These are phyloP conservation scores for Yponomeuta sedellus DNA, from an alignment of 2,888 invertebrate genomes.

Conservation along the genomic window DNA sequence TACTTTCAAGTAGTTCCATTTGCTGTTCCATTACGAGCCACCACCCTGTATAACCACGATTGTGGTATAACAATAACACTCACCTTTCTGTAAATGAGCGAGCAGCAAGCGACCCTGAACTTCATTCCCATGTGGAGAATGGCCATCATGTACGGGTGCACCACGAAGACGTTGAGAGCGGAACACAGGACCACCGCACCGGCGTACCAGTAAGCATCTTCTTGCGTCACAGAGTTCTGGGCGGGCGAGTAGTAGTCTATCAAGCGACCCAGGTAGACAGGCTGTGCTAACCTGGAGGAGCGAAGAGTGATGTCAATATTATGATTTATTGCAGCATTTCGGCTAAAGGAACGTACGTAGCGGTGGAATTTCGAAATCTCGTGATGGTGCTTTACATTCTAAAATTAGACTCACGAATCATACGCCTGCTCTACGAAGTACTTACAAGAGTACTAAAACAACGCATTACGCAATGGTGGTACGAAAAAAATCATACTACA, in stretches of 20 bases:
- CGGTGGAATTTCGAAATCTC: too few species aligned
- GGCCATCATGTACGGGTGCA: slow-evolving; percentile 93
- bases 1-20: too few species aligned
- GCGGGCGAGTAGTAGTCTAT: slow-evolving; percentile 76
- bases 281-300: slow-evolving; percentile 76
- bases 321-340: too few species aligned
- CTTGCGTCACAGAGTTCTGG: slow-evolving; percentile 38
- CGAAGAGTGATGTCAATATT: not conserved
- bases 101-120: slow-evolving; percentile 87
- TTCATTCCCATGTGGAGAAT: slow-evolving; percentile 89
- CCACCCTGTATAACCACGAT: too few species aligned
- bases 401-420: too few species aligned
- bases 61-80: slow-evolving; percentile 18
- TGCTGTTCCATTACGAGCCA: too few species aligned
- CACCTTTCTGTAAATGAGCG: slow-evolving; percentile 88
- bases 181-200: slow-evolving; percentile 84
- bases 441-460: too few species aligned
- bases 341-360: too few species aligned
- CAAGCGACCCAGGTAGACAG: slow-evolving; percentile 78
- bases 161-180: slow-evolving; percentile 83
- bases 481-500: too few species aligned
- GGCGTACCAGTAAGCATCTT: slow-evolving; percentile 86
- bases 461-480: too few species aligned
- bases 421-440: too few species aligned
- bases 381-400: too few species aligned